Evolutionary conservation across 2,888 invertebrate species (phyloP), one percentile per base, ranked within the genome.

Genomic region (Endomychus coccineus): DNA sequence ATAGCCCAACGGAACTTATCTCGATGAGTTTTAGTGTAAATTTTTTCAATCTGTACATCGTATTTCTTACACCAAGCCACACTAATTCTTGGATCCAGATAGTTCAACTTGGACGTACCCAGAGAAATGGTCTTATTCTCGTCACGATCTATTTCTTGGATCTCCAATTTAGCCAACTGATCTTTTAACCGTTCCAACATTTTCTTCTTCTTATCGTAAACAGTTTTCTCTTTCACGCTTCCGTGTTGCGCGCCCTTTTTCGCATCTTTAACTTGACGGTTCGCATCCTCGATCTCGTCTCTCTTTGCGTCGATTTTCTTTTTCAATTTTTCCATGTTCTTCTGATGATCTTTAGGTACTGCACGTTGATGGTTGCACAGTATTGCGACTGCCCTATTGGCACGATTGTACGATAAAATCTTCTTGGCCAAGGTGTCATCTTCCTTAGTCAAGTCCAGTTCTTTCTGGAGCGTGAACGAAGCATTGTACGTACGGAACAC

Each of bases 401-500:
- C 98, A 50, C 98, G 75, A 67, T 99, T 99, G 62, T 98, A 98
- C 1, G 95, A 80, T 46, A 98, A 69, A 48, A 98, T 78, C 72
- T 87, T 89, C 61, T 90, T 90, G 15, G 86, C 82, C 36, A 86
- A 59, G 1, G 82, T 72, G 49, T 80, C 77, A 55, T 83, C 76
- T 4, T 75, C 70, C 67, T 91, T 84, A 7, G 97, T 98, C 10
- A 97, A 72, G 61, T 91, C 83, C 44, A 99, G 72, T 68, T 99
- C 97, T 55, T 88, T 85, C 70, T 98, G 97, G 48, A 98, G 71
- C 27, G 98, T 99, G 63, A 84, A 86, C n/a, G 97, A 98, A 36
- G 98, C 98, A 67, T 99, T 98, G 70, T 92, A 98, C 30, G 98
- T 98, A 82, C 98, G 92, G 80, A 98, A 99, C 45, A 98, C 97